phyloP scores from a whole-genome alignment of 92 coral and sea anemone genomes.

The Porites divaricata region DNA sequence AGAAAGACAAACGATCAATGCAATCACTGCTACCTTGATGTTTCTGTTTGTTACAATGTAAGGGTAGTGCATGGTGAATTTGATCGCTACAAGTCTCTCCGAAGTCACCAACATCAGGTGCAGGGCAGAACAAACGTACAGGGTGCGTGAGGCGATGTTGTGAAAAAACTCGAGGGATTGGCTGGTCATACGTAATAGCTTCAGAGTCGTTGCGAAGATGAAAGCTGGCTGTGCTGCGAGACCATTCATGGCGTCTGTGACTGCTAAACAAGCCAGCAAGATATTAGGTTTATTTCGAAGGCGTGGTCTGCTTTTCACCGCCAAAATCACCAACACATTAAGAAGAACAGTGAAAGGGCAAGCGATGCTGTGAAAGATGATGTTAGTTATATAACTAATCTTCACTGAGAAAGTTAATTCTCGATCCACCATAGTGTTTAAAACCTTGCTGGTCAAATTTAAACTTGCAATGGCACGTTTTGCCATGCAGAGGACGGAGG shows the following conservation, averaged over 20 bases:
- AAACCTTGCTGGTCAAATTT: no score
- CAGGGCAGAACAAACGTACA: not conserved
- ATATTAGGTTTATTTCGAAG: not conserved
- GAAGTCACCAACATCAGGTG: not conserved
- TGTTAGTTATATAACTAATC: not conserved
- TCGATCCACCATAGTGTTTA: no score
- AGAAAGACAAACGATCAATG: not conserved
- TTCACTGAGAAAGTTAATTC: no score
- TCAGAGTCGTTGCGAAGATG: not conserved
- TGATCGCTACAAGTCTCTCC: not conserved
- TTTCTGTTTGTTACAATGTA: not conserved
- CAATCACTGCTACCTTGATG: not conserved
- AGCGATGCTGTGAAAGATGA: not conserved
- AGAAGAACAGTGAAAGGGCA: conserved; percentile 5
- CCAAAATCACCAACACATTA: not conserved
- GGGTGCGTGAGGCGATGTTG: not conserved
- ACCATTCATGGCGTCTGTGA: not conserved
- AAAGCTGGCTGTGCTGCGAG: not conserved
- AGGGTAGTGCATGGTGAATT: not conserved
- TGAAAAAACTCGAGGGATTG: not conserved
- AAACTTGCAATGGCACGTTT: no score
- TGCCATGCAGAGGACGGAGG: no score
- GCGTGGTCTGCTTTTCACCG: not conserved
- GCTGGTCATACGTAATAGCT: not conserved
- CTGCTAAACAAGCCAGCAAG: not conserved